Evolutionary conservation across 2,113 vertebrate genomes (phyloP), one percentile per base, ranked within the genome.

Genomic region (Lycocorax pyrrhopterus): DNA sequence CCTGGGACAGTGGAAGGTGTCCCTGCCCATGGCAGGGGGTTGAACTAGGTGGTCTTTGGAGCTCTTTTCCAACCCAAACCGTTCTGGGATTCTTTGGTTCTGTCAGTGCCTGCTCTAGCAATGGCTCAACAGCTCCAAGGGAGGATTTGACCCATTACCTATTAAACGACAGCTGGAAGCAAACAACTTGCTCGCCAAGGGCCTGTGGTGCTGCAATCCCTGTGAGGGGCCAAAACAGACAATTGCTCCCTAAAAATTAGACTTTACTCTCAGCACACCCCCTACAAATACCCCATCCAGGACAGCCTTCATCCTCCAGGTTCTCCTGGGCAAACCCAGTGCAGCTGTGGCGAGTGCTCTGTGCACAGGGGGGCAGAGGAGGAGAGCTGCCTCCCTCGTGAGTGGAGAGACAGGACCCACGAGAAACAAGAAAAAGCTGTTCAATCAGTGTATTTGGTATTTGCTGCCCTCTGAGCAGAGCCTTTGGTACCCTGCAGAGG

Each of bases 41-140:
- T 0, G 22, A 3, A 10, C 4, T 2, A 1, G 5, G 5, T 16
- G 37, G 8, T 18, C 33, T 72, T 33, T 26, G 35, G 37, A 64
- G 33, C 11, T 58, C 22, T 43, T 20, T 32, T 44, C 37, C 73
- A 58, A 6, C 20, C 4, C 32, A 58, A 37, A 51, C 16, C 19
- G 22, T 6, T 10, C 13, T 30, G 43, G 12, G 29, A 33, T 33
- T 47, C 19, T 43, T 35, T 20, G 17, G 33, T 16, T 81, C 52
- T 25, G 10, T 39, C 44, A 73, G 39, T 17, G 56, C 20, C 52
- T 82, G 20, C 52, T 87, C 29, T 21, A 26, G 15, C 20, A 16
- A 33, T 13, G 16, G 44, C 44, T 47, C 43, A 21, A 13, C 26
- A 77, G 27, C 30, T 58, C 72, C 13, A 17, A 13, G 26, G 19